Conservation (phyloP, 2,113 vertebrate species). For the Plecturocebus donacophilus region DNA sequence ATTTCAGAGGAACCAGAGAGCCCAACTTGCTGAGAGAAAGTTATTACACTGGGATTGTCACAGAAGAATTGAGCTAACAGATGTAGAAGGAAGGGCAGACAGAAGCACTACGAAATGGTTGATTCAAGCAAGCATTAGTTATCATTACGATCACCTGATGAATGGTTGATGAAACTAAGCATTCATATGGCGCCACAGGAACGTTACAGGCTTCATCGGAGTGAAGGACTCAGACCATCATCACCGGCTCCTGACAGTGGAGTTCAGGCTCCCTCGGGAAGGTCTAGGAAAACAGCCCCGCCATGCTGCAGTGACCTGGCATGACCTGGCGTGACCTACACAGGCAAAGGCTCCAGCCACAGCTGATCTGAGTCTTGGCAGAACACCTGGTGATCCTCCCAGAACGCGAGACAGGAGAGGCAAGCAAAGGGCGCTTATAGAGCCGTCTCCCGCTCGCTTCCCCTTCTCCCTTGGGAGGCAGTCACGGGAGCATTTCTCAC, state of each 20-base stretch:
- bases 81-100: neutral
- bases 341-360: neutral
- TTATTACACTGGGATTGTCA: neutral
- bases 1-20: neutral
- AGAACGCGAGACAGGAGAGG: neutral
- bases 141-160: neutral
- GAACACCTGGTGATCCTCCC: neutral
- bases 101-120: neutral
- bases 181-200: rapidly evolving
- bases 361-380: neutral
- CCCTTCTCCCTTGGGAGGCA: neutral
- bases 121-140: neutral
- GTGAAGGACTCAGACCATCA: neutral
- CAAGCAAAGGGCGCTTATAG: neutral
- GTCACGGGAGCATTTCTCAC: neutral
- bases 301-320: neutral
- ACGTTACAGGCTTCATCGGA: neutral
- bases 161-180: neutral
- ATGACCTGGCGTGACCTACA: neutral
- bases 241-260: neutral
- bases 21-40: neutral
- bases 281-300: rapidly evolving
- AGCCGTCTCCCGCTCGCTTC: neutral
- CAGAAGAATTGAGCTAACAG: neutral
- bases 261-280: no score